A percentile compares a stretch with the other conserved stretches of the same genome.
Conservation (phyloP, 2,797 vertebrate species). For the Pseudochirops corinnae region DNA sequence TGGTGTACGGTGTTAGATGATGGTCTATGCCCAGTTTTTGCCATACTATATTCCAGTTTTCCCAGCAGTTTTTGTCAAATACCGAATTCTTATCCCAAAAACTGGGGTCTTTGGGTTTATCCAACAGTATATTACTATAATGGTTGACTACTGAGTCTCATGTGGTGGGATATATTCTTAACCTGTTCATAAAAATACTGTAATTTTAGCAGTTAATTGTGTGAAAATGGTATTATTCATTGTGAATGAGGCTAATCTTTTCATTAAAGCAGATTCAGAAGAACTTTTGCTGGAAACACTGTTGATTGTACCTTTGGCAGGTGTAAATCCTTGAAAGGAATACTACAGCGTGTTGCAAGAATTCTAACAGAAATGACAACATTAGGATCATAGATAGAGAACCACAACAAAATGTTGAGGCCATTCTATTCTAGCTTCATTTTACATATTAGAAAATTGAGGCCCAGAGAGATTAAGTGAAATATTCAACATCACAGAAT, state of each 20-base stretch:
- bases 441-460: background rate
- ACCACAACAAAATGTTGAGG: background rate
- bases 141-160: too few relatives aligned
- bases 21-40: too few relatives aligned
- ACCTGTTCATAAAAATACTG: background rate
- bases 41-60: too few relatives aligned
- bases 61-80: too few relatives aligned
- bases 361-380: background rate
- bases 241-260: background rate
- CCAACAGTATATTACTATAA: too few relatives aligned
- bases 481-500: background rate
- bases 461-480: background rate
- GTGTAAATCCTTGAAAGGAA: background rate
- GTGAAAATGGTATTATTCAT: background rate
- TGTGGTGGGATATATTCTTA: background rate
- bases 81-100: too few relatives aligned
- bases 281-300: background rate
- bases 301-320: background rate
- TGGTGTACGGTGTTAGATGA: too few relatives aligned
- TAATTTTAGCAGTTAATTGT: background rate
- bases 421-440: background rate
- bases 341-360: background rate
- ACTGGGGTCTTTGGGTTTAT: too few relatives aligned
- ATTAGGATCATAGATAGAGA: background rate
- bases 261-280: background rate